Evolutionary conservation across 2,113 vertebrate genomes (phyloP).

Genomic region (Aegypius monachus): DNA sequence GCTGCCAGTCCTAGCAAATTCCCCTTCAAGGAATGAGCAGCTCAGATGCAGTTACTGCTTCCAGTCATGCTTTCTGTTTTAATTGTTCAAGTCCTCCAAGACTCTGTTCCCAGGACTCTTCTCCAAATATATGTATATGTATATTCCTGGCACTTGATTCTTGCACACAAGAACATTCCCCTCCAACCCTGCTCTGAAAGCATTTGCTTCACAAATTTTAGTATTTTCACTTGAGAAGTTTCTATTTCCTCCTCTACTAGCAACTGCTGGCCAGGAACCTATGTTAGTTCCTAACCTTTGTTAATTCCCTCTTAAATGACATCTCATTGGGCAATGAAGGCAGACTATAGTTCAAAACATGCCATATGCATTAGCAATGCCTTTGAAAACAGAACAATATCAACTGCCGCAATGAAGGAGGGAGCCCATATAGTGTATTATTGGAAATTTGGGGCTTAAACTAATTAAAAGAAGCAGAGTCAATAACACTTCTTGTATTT

Average conservation of each 20-base stretch:
- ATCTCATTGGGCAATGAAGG: not conserved
- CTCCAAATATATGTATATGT: not conserved
- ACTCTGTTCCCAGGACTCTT: not conserved
- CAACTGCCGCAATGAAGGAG: not conserved
- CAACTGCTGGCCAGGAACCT: not conserved
- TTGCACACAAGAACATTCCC: not conserved
- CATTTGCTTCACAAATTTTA: constrained; percentile 19
- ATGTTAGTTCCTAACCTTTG: not conserved
- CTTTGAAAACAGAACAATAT: not conserved
- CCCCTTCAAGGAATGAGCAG: not conserved
- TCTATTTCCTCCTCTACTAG: not conserved
- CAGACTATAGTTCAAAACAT: not conserved
- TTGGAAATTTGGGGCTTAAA: not conserved
- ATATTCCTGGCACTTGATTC: not conserved
- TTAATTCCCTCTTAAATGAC: not conserved
- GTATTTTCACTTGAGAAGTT: constrained; percentile 33
- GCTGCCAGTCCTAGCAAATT: not conserved
- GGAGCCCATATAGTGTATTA: not conserved
- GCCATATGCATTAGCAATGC: not conserved
- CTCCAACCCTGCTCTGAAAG: not conserved
- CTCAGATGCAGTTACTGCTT: not conserved
- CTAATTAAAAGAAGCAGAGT: not conserved
- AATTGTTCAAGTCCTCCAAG: not conserved
- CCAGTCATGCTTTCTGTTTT: not conserved
- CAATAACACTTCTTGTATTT: not conserved